Base-by-base conservation (phyloP, 1,140 invertebrate genomes). In the Geopemphigus sp. region DNA sequence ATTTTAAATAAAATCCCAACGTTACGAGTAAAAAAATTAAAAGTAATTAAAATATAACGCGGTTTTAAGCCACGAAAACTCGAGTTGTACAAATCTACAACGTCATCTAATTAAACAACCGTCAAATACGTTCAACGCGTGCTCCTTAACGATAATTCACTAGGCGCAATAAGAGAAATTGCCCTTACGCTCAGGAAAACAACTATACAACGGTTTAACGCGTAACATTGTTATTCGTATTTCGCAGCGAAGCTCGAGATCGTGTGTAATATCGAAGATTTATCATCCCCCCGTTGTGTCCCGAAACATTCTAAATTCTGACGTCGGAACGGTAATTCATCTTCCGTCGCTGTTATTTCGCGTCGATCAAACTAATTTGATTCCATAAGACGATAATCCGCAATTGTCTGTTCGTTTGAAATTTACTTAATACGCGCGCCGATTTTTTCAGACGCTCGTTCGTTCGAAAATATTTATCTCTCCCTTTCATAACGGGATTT, bases 61-160 rank as follows among this genome's bases (percentile, higher is more conserved):
- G 17, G 29, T 32, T 32, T 8, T 64, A 39, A 3, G 11, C n/a
- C 32, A 12, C 8, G 47, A 50, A 50, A 22, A 45, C 11, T 24
- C n/a, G 39, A 66, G 39, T 66, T 66, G 22, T 47, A 39, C 12
- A 24, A 47, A 47, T n/a, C 1, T n/a, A 63, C 11, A 66, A 66
- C 63, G 39, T 29, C 19, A 39, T 66, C 10, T 66, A 66, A 66
- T 66, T 66, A 66, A 66, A 39, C 32, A 22, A 66, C n/a, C 39
- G 64, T 66, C 64, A 66, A 66, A 66, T 47, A 32, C 32, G 47
- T 66, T 66, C 64, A 45, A 47, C 64, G 39, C 47, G n/a, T 45
- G 32, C 22, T 45, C 12, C 12, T 66, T 66, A 5, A 22, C 19
- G 47, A 39, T 10, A 66, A 66, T 66, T 32, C 39, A 45, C n/a